Evolutionary conservation across 2,113 vertebrate genomes (phyloP), one percentile per base, ranked within the genome.

Genomic region (Aleadryas rufinucha): DNA sequence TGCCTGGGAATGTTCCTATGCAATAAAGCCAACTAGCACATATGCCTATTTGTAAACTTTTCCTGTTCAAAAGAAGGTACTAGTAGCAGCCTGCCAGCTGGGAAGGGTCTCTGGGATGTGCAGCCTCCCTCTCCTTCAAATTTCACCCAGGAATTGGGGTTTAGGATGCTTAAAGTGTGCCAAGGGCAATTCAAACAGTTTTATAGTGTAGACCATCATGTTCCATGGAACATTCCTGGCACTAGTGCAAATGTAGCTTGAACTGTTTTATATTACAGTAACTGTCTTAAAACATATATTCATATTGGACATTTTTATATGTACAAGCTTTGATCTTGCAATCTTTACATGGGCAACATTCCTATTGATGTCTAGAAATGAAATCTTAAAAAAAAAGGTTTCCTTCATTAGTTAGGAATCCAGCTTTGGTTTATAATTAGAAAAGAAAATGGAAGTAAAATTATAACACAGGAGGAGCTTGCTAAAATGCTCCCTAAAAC

Each of bases 351-450:
- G 17, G 44, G n/a, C 53, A 93, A 37, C 53, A 56, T 93, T 93
- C 52, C 7, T 71, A 59, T 33, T 79, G 84, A 86, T 30, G 90
- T 95, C 39, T 44, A 81, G 59, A 95, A 95, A 71, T 44, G 47
- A 90, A 93, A 57, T 61, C 10, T 31, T 60, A 14, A 35, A 47
- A 68, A 75, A 75, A 85, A 59, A 17, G 13, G 4, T 23, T 81
- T 88, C 37, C 72, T 90, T 95, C 80, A 83, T 93, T 90, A 92
- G 60, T 59, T 33, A 77, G 50, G 83, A 97, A 95, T 95, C 45
- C 77, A 86, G 53, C 27, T 60, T 82, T 60, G 33, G 31, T 45
- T 80, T 94, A 37, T 82, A 87, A 96, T 87, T 92, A 88, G 47
- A 89, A 91, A 94, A 81, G 41, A 81, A 94, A 94, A 87, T 84